Conservation (phyloP, 2,888 invertebrate genomes). For the Eremobia ochroleuca region DNA sequence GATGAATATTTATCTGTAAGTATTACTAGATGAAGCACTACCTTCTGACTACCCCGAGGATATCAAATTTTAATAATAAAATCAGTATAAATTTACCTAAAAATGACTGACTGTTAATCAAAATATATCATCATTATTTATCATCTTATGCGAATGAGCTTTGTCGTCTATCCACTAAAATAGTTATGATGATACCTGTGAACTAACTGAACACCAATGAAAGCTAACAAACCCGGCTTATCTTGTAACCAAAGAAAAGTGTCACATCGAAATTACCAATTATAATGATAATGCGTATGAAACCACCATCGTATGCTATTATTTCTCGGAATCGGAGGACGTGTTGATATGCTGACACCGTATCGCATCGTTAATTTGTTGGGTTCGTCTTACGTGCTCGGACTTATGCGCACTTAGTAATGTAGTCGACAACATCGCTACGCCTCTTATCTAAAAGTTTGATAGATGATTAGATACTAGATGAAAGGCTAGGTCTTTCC, state of each 20-base stretch:
- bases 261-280: constrained; percentile 55
- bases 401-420: constrained; percentile 45
- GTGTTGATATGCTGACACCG: constrained; percentile 68
- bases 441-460: constrained; percentile 39
- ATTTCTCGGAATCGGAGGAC: constrained; percentile 71
- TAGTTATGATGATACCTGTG: neutral
- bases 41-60: neutral
- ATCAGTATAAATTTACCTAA: neutral
- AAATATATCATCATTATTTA: neutral
- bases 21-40: neutral
- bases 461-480: constrained; percentile 16
- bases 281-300: constrained; percentile 56
- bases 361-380: constrained; percentile 47
- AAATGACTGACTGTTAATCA: neutral
- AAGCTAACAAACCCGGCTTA: neutral
- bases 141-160: neutral
- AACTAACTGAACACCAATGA: neutral
- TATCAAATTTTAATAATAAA: neutral
- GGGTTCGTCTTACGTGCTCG: constrained; percentile 52
- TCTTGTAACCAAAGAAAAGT: constrained; percentile 30
- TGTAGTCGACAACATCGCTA: constrained; percentile 22
- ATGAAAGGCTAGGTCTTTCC: constrained; percentile 8
- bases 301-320: constrained; percentile 63
- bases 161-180: neutral
- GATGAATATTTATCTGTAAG: neutral